Base-by-base conservation (phyloP, 2,113 vertebrate genomes). In the Corvus moneduloides region DNA sequence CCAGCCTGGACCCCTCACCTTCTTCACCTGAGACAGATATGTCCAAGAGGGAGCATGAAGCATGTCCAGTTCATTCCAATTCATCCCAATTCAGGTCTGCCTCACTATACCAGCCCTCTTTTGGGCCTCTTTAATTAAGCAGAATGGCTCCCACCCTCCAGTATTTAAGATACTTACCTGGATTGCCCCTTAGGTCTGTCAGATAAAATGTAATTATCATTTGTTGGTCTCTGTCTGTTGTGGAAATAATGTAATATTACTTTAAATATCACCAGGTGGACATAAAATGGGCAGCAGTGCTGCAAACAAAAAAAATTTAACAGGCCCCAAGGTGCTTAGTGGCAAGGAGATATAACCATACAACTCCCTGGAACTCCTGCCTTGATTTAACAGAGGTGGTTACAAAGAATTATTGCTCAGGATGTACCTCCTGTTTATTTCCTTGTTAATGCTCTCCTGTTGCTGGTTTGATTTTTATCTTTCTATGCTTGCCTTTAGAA, bases 391-490 rank as follows among this genome's bases (percentile, higher is more conserved):
- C 44, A 90, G 67, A 61, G 21, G 35, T 90, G 46, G 71, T 92
- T 93, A 74, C 26, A 77, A 90, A 90, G 85, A 96, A 76, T 93
- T 93, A 94, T 77, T 93, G 78, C n/a, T 89, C 64, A 79, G 55
- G 35, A 77, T 95, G 43, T 80, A 14, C 32, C 76, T 92, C 6
- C 16, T 80, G 55, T 75, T 95, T 93, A 82, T 95, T 93, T 96
- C 88, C 76, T 77, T 8, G 1, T 86, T 94, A 92, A 95, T 71
- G 18, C 43, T 90, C 83, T 95, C 75, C 20, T 1, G 23, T 80
- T 80, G 46, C 58, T 88, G 75, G 71, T 94, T 93, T 95, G 85
- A 74, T 92, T 96, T 94, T 94, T 93, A 94, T 93, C 48, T 64
- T 90, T 79, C 85, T 92, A 1, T 48, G 51, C 55, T 92, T 83